Percentiles rank a stretch among this genome's conserved stretches.
Evolutionary conservation across 2,797 vertebrate species (phyloP).

Genomic region (Cyprinella venusta): DNA sequence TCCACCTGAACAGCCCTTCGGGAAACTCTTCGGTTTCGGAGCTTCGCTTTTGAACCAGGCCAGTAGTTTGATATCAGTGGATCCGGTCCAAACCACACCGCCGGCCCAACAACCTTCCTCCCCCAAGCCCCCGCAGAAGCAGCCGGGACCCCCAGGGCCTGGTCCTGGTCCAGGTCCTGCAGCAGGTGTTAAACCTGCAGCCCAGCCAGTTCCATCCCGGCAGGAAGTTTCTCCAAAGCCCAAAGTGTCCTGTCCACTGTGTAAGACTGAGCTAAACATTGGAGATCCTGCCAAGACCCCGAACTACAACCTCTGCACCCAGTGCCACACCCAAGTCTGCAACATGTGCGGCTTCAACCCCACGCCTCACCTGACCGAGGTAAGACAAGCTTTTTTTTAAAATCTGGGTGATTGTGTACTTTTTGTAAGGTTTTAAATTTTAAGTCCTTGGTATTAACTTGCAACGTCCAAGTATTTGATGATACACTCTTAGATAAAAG

Average conservation of each 20-base stretch:
- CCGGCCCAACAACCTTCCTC: slow-evolving; percentile 83
- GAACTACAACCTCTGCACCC: slow-evolving; percentile 96
- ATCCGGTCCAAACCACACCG: slow-evolving; percentile 65
- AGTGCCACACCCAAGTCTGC: slow-evolving; percentile 94
- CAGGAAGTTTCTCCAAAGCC: slow-evolving; percentile 75
- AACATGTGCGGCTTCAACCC: slow-evolving; percentile 99
- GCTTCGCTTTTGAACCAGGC: slow-evolving; percentile 97
- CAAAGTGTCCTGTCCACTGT: slow-evolving; percentile 91
- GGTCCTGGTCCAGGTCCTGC: slow-evolving; percentile 67
- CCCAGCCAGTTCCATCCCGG: slow-evolving; percentile 37
- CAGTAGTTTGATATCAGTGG: slow-evolving; percentile 93
- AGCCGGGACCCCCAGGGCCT: slow-evolving; percentile 73
- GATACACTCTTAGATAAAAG: too few species aligned
- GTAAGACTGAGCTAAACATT: slow-evolving; percentile 92
- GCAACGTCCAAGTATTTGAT: background rate
- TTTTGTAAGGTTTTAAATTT: background rate
- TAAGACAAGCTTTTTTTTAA: slow-evolving; percentile 73
- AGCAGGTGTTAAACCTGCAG: slow-evolving; percentile 55
- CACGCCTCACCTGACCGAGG: slow-evolving; percentile 94
- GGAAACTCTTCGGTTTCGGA: slow-evolving; percentile 96
- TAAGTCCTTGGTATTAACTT: background rate
- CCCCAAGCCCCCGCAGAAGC: slow-evolving; percentile 82
- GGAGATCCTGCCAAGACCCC: slow-evolving; percentile 82
- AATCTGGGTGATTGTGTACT: background rate
- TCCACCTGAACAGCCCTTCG: slow-evolving; percentile 89